Evolutionary conservation across 2,888 invertebrate species (phyloP), one percentile per base, ranked within the genome.

Genomic region (Colostygia pectinataria): DNA sequence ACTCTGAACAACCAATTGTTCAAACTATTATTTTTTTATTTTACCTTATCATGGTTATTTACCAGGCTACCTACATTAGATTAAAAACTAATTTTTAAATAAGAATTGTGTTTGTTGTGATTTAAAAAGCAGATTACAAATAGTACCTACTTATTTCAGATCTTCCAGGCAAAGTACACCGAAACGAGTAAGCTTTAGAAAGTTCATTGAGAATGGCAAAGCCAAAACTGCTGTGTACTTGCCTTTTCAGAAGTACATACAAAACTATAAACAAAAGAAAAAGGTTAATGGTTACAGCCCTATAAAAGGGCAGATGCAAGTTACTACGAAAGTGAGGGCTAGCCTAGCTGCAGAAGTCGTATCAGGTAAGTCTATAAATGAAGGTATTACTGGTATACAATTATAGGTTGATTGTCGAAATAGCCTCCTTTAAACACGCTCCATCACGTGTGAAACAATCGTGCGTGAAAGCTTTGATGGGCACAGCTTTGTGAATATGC

Each of bases 211-310:
- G 61, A 90, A 86, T 60, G 82, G 81, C 15, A 80, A 82, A 53
- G 82, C 80, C 7, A 84, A 88, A 66, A 88, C 86, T 8, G 86
- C 90, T 6, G 91, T 91, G 50, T 95, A 94, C 65, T 92, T 94
- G 91, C 94, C 94, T 7, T 94, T 95, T 66, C 91, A 79, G 51
- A 88, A 87, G 52, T 83, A 84, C 50, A 82, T 87, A 34, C 82
- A 89, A 53, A 88, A 77, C 50, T 88, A 87, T 54, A 85, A 80
- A 59, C 69, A 76, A 7, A 89, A 88, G 64, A 89, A 85, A 59
- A 88, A 84, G 54, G 56, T 68, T 0, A 74, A 68, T 37, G 68
- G 70, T 20, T 88, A 89, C 56, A 87, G 85, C 40, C 88, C 87
- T 6, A 84, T 88, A 9, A 81, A 80, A 53, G 73, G 68, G 8